Conservation (phyloP, 2,888 invertebrate genomes). For the Clusia tigrina region DNA sequence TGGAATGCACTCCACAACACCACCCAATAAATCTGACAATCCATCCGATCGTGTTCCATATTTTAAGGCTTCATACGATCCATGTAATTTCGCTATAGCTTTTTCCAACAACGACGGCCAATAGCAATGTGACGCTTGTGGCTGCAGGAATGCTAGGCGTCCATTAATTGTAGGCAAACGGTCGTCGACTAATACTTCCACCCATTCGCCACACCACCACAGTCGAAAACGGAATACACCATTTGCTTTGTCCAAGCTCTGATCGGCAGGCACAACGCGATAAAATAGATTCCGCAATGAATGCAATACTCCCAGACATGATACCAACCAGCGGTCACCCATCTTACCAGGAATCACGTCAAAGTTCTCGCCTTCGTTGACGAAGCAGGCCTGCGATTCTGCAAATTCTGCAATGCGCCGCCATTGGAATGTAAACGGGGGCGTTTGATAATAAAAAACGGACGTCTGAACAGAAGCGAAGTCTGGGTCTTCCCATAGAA, state of each 20-base stretch:
- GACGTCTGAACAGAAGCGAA: conserved; percentile 89
- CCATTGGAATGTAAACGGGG: conserved; percentile 93
- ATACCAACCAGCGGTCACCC: conserved; percentile 91
- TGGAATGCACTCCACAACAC: conserved; percentile 83
- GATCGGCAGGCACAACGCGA: conserved; percentile 90
- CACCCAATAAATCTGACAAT: conserved; percentile 86
- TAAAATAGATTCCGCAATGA: conserved; percentile 88
- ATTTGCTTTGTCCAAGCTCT: conserved; percentile 76
- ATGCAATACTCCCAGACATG: conserved; percentile 85
- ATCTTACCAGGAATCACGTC: conserved; percentile 87
- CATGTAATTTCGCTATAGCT: conserved; percentile 94
- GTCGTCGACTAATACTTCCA: conserved; percentile 89
- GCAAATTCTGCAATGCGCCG: conserved; percentile 76
- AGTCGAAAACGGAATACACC: conserved; percentile 88
- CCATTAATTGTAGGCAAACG: conserved; percentile 88
- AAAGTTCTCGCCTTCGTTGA: conserved; percentile 71
- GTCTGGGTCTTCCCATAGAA: conserved; percentile 90
- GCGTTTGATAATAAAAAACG: conserved; percentile 92
- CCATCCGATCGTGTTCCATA: conserved; percentile 91
- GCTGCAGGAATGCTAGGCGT: conserved; percentile 84
- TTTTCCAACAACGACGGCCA: conserved; percentile 92
- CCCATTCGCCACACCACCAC: conserved; percentile 96
- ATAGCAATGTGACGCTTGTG: conserved; percentile 80
- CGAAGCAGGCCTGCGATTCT: conserved; percentile 70
- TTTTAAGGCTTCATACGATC: conserved; percentile 91